phyloP scores from a whole-genome alignment of 1,140 invertebrate species.

The Leptinotarsa texana region DNA sequence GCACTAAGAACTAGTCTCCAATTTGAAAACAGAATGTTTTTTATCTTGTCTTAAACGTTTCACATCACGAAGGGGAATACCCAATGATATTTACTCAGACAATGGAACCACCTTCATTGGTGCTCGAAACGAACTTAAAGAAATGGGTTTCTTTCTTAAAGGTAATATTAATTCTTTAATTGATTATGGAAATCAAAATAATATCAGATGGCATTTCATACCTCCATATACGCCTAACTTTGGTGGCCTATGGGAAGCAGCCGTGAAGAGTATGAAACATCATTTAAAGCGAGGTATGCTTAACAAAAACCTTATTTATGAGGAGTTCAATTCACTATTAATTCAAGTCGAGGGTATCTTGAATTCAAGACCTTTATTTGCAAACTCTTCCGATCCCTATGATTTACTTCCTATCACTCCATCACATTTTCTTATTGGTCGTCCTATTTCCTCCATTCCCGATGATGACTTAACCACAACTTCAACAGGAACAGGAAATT shows the following conservation, averaged over 20 bases:
- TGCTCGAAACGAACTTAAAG: not conserved
- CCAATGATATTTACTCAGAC: not conserved
- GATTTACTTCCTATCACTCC: slow-evolving; percentile 47
- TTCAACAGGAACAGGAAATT: slow-evolving; percentile 32
- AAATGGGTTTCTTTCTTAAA: too few relatives aligned
- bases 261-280: slow-evolving; percentile 16
- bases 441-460: slow-evolving; percentile 47
- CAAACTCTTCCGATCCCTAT: slow-evolving; percentile 33
- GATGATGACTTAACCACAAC: slow-evolving; percentile 39
- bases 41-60: not conserved
- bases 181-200: not conserved
- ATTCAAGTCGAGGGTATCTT: not conserved
- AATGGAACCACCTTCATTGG: not conserved
- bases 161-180: too few relatives aligned
- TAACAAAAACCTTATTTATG: not conserved
- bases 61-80: not conserved
- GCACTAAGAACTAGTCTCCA: not conserved
- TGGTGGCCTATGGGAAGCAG: slow-evolving; percentile 28
- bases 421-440: slow-evolving; percentile 49
- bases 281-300: slow-evolving; percentile 32
- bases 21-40: not conserved
- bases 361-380: not conserved
- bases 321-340: slow-evolving; percentile 5
- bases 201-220: slow-evolving; percentile 36
- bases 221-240: slow-evolving; percentile 25